Conservation (phyloP, 2,113 vertebrate genomes). For the Silurus asotus region DNA sequence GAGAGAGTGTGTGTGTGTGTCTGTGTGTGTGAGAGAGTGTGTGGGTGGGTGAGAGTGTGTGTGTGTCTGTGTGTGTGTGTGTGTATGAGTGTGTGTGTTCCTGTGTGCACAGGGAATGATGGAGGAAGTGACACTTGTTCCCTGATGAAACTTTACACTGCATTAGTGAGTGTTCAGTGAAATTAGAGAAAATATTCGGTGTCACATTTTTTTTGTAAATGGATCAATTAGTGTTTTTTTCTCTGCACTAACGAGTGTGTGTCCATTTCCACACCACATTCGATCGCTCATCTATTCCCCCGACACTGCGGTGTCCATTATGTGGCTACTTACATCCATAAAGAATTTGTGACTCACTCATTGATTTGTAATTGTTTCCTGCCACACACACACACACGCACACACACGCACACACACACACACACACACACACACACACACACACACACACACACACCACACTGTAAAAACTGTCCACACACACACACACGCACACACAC, state of each 20-base stretch:
- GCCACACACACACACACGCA: not conserved
- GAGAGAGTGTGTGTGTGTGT: no score
- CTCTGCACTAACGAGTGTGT: not conserved
- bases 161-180: not conserved
- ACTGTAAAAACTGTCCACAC: no score
- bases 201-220: not conserved
- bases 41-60: no score
- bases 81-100: no score
- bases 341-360: not conserved
- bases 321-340: not conserved
- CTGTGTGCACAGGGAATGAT: not conserved
- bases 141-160: not conserved
- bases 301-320: not conserved
- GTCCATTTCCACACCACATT: not conserved
- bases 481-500: no score
- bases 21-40: no score
- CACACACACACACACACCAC: no score
- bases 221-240: not conserved
- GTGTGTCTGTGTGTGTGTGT: no score
- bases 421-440: no score
- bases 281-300: not conserved
- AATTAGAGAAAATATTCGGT: not conserved
- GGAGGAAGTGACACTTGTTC: not conserved
- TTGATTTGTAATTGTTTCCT: not conserved
- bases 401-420: not conserved